phyloP scores from a whole-genome alignment of 2,797 vertebrate genomes.

The Limnodromus scolopaceus region DNA sequence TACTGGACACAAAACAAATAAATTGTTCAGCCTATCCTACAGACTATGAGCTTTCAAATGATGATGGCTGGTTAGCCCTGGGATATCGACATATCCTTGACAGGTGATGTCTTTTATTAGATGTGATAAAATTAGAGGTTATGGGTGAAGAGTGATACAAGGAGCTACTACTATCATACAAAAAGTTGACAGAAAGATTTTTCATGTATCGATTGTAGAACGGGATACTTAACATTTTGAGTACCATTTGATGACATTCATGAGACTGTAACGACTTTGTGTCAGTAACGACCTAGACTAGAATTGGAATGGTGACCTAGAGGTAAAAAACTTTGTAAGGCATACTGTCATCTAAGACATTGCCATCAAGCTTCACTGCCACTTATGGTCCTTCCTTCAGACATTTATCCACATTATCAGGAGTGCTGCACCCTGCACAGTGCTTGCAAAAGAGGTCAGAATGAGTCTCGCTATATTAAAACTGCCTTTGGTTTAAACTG shows the following conservation, averaged over 20 bases:
- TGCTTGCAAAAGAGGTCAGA: background rate
- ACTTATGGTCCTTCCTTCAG: background rate
- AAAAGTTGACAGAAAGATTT: background rate
- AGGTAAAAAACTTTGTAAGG: background rate
- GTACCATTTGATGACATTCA: background rate
- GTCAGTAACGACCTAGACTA: background rate
- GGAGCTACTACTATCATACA: background rate
- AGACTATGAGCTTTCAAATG: background rate
- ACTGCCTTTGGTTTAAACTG: background rate
- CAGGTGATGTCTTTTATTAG: background rate
- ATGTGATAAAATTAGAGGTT: background rate
- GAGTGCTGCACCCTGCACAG: background rate
- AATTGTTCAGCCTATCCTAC: background rate
- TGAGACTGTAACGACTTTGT: background rate
- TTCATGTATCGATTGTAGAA: background rate
- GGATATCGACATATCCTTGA: background rate
- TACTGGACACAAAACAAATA: background rate
- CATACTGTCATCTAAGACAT: background rate
- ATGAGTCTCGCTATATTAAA: background rate
- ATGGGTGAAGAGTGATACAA: background rate
- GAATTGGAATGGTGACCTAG: background rate
- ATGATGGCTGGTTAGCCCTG: background rate
- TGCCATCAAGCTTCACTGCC: background rate
- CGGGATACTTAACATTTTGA: constrained; percentile 11
- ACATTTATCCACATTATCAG: background rate